Base-by-base conservation (phyloP, 2,113 vertebrate genomes). In the Capreolus pygargus region DNA sequence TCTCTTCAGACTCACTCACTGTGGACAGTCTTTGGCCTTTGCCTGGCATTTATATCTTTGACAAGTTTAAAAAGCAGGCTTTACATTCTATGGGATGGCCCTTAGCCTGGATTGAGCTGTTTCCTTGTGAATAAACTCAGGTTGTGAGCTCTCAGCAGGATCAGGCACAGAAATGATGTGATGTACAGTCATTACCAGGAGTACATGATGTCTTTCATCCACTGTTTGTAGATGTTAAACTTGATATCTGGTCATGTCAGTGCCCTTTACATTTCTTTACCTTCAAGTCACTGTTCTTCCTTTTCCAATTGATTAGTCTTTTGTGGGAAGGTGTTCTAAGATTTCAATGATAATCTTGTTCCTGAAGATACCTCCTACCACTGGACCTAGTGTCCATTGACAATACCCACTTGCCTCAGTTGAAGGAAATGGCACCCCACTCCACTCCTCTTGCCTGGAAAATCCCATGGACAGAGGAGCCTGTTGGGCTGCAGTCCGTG, bases 261-360 rank as follows among this genome's bases (percentile, higher is more conserved):
- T 74, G 47, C 79, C 94, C 36, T 91, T 45, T 58, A n/a, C 33
- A 11, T 89, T 54, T 86, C 39, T 78, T 28, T 19, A 28, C 28
- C 60, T 58, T 89, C 43, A 58, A 74, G 39, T 85, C 61, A n/a
- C 30, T 16, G 9, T 64, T 84, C 86, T 82, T 52, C 64, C 28
- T 45, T 94, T 87, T 57, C 6, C 16, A 64, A 6, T 81, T 76
- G 13, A 33, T 84, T 79, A 57, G 10, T 88, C 33, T 60, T 95
- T 89, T 57, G 70, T 39, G 54, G 60, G 28, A 55, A 93, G 52
- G 12, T 86, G 4, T 90, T 95, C 52, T 90, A 43, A 90, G 57
- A 81, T 89, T 58, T 92, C 87, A 78, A 13, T 28, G 33, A 55
- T 79, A 76, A 39, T 39, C 57, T 33, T n/a, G 7, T 81, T 90